Conservation (phyloP, 2,888 invertebrate species). For the Pollenia labialis region DNA sequence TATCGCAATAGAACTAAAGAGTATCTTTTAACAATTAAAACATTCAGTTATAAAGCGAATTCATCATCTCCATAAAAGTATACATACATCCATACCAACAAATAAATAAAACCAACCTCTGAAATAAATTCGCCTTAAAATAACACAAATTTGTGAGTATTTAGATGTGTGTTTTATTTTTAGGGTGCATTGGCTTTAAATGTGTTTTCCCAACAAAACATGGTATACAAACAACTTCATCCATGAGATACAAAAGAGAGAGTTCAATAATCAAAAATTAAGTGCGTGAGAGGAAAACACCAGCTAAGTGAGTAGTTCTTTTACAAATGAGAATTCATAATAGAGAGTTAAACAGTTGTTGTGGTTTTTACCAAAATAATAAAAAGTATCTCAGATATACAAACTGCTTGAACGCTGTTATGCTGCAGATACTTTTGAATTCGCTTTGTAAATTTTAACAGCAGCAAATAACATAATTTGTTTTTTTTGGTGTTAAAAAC, state of each 20-base stretch:
- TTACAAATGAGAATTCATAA: constrained; percentile 12
- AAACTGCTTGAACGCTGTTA: constrained; percentile 65
- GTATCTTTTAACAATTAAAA: constrained; percentile 53
- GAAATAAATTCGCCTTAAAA: constrained; percentile 51
- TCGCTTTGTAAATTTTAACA: constrained; percentile 41
- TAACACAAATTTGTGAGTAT: neutral
- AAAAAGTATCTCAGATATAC: constrained; percentile 37
- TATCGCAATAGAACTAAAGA: constrained; percentile 72
- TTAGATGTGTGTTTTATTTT: constrained; percentile 1
- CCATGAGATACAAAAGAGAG: constrained; percentile 42
- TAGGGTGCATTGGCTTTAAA: constrained; percentile 66
- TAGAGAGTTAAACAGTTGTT: constrained; percentile 20
- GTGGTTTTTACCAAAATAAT: neutral
- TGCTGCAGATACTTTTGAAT: constrained; percentile 54
- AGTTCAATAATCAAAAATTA: constrained; percentile 3
- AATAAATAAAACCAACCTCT: neutral
- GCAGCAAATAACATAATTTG: neutral
- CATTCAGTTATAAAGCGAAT: constrained; percentile 64
- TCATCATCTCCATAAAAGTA: constrained; percentile 37
- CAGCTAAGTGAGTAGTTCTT: neutral
- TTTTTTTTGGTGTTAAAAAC: neutral
- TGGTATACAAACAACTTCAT: constrained; percentile 60
- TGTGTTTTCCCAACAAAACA: constrained; percentile 17
- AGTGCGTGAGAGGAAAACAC: constrained; percentile 34
- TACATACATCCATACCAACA: neutral